phyloP scores from a whole-genome alignment of 2,888 invertebrate genomes.

The Sceliomorpha sp. region DNA sequence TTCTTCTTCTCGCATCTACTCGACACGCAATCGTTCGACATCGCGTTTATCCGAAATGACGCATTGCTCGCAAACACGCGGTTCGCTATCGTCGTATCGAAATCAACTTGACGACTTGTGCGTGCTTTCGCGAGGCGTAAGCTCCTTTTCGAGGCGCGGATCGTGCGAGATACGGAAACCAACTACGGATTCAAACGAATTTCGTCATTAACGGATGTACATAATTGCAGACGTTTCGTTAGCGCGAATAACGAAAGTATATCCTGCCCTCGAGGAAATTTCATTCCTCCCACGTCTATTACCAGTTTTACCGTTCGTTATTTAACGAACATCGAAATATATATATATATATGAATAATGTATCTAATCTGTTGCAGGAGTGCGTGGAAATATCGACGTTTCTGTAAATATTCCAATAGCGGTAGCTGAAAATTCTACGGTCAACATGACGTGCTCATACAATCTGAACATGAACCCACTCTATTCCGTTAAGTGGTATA shows the following conservation, averaged over 20 bases:
- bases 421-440: slow-evolving; percentile 87
- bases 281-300: too few species aligned
- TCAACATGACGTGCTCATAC: slow-evolving; percentile 88
- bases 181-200: too few species aligned
- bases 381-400: slow-evolving; percentile 83
- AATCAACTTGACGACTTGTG: slow-evolving; percentile 11
- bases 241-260: too few species aligned
- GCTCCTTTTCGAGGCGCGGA: too few species aligned
- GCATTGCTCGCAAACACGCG: slow-evolving; percentile 17
- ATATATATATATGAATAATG: slow-evolving; percentile 7
- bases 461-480: slow-evolving; percentile 87
- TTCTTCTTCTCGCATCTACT: too few species aligned
- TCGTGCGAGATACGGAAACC: too few species aligned
- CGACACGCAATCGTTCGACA: slow-evolving; percentile 29
- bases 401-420: slow-evolving; percentile 87
- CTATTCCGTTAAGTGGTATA: slow-evolving; percentile 92
- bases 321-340: too few species aligned
- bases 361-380: slow-evolving; percentile 62
- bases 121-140: too few species aligned
- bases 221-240: too few species aligned
- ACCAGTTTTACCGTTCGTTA: too few species aligned
- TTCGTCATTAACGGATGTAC: too few species aligned
- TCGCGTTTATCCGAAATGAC: slow-evolving; percentile 20
- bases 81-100: slow-evolving; percentile 18
- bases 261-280: too few species aligned